These are phyloP conservation scores for Oscheius sp. DNA, from an alignment of 2,888 invertebrate genomes.

Conservation along the genomic window DNA sequence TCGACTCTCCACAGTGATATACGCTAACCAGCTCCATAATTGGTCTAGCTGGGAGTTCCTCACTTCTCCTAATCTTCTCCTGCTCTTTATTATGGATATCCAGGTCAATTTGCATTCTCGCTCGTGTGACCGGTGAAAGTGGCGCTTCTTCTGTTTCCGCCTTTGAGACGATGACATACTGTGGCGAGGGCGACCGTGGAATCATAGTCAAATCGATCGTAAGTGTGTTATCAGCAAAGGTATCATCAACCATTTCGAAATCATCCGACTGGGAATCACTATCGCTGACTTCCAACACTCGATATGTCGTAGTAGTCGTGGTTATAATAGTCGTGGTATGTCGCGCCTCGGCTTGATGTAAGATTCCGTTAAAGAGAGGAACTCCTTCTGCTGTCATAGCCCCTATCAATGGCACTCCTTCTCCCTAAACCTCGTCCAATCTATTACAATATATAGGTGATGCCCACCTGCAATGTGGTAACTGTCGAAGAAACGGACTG, in stretches of 20 bases:
- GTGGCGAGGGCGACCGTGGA: slow-evolving; percentile 43
- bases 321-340: slow-evolving; percentile 69
- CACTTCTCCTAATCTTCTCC: slow-evolving; percentile 12
- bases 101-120: slow-evolving; percentile 43
- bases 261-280: slow-evolving; percentile 48
- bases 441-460: too few species aligned
- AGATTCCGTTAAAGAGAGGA: slow-evolving; percentile 61
- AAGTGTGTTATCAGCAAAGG: slow-evolving; percentile 23
- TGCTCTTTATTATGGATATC: slow-evolving; percentile 22
- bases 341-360: slow-evolving; percentile 53
- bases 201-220: slow-evolving; percentile 56
- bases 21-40: slow-evolving; percentile 32
- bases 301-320: slow-evolving; percentile 68
- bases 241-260: slow-evolving; percentile 46
- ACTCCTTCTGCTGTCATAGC: slow-evolving; percentile 61
- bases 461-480: slow-evolving; percentile 51
- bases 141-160: slow-evolving; percentile 42
- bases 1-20: slow-evolving; percentile 35
- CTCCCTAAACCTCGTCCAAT: slow-evolving; percentile 46
- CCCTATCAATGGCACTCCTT: slow-evolving; percentile 56
- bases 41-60: slow-evolving; percentile 31
- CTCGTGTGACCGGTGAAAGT: slow-evolving; percentile 43
- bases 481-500: slow-evolving; percentile 60
- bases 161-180: slow-evolving; percentile 54
- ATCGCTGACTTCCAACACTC: slow-evolving; percentile 53